phyloP scores from a whole-genome alignment of 2,797 vertebrate species.

The Pseudopleuronectes americanus region DNA sequence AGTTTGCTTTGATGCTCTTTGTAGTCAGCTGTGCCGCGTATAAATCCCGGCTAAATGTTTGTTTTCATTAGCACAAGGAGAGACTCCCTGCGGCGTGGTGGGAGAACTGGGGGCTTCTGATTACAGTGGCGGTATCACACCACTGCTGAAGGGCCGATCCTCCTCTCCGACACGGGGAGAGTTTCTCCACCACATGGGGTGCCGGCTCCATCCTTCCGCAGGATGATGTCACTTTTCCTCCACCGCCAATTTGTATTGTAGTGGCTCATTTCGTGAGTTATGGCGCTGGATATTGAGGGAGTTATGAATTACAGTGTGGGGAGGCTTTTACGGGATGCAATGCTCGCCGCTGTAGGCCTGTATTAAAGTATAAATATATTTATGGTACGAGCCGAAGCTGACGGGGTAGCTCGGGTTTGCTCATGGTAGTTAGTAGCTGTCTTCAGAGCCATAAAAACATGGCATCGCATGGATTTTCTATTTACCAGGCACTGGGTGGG shows the following conservation, averaged over 20 bases:
- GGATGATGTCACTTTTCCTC: conserved; percentile 81
- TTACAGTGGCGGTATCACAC: conserved; percentile 49
- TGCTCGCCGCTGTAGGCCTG: conserved; percentile 66
- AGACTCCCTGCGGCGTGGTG: conserved; percentile 62
- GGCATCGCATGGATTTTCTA: conserved; percentile 77
- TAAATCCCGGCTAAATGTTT: conserved; percentile 74
- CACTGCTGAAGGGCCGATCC: conserved; percentile 46
- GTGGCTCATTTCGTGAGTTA: conserved; percentile 67
- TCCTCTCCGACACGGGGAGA: conserved; percentile 33
- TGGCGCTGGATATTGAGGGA: conserved; percentile 65
- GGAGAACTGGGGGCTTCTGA: conserved; percentile 67
- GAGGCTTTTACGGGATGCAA: conserved; percentile 66
- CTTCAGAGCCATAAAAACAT: conserved; percentile 70
- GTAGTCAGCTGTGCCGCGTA: conserved; percentile 52
- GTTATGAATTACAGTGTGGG: conserved; percentile 70
- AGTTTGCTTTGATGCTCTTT: conserved; percentile 73
- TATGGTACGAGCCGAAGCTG: conserved; percentile 60
- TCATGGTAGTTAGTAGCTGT: conserved; percentile 72
- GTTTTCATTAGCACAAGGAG: conserved; percentile 72
- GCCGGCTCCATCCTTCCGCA: conserved; percentile 67
- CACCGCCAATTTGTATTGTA: conserved; percentile 58
- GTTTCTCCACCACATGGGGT: conserved; percentile 46
- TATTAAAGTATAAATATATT: conserved; percentile 77
- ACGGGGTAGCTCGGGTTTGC: conserved; percentile 59
- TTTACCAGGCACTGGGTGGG: conserved; percentile 76